Evolutionary conservation across 1,140 invertebrate species (phyloP).

Genomic region (Heterodera carotae): DNA sequence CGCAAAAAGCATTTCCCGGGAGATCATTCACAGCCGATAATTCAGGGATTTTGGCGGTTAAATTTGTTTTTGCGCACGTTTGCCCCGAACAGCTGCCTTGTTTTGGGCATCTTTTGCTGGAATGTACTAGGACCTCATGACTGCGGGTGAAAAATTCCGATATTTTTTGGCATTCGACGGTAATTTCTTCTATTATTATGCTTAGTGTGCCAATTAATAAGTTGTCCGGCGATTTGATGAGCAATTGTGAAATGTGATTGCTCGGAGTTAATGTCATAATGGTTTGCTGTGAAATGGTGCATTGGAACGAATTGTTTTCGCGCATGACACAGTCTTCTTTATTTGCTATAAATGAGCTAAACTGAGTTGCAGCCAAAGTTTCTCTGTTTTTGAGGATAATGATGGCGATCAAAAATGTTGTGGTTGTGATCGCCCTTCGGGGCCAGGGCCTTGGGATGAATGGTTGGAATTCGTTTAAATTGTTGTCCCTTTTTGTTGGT

Average conservation of each 20-base stretch:
- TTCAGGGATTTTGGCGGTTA: neutral
- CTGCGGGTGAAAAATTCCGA: slow-evolving; percentile 9
- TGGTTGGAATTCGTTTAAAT: no score
- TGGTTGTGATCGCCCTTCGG: no score
- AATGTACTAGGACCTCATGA: neutral
- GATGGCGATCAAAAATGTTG: no score
- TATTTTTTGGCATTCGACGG: neutral
- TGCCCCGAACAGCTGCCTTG: slow-evolving; percentile 2
- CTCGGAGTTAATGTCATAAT: neutral
- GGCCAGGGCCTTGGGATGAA: no score
- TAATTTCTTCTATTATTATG: neutral
- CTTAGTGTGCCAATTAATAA: neutral
- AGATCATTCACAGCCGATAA: neutral
- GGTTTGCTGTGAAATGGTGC: neutral
- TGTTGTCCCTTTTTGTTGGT: no score
- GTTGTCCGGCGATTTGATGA: neutral
- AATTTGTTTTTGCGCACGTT: neutral
- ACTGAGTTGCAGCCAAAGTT: neutral
- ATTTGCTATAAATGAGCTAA: neutral
- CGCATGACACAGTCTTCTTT: neutral
- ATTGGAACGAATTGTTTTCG: neutral
- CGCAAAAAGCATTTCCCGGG: slow-evolving; percentile 4
- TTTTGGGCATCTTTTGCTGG: slow-evolving; percentile 7
- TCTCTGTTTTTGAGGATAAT: no score
- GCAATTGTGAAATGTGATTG: neutral